These are phyloP conservation scores for Antheraea mylitta DNA, from an alignment of 1,140 invertebrate species.

Conservation along the genomic window DNA sequence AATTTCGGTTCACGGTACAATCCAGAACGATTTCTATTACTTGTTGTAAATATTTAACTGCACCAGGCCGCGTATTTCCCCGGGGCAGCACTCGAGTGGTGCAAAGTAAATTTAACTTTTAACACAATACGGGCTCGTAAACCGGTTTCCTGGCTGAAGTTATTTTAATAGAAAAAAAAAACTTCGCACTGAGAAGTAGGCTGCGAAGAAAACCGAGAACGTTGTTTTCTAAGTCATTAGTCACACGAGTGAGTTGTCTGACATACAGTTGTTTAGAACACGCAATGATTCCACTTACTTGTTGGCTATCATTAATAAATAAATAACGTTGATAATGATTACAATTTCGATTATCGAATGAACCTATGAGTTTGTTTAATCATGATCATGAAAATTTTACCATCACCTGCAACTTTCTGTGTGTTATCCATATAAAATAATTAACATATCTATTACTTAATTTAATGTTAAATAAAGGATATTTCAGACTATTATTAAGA, in stretches of 20 bases:
- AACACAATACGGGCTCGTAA: conserved; percentile 18
- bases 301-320: too few species aligned
- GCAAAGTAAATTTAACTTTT: conserved; percentile 31
- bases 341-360: too few species aligned
- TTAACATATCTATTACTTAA: too few species aligned
- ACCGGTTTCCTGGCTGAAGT: conserved; percentile 25
- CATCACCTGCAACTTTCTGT: too few species aligned
- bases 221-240: conserved; percentile 57
- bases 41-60: conserved; percentile 31
- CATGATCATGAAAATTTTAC: too few species aligned
- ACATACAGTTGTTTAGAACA: not conserved
- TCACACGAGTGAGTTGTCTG: conserved; percentile 22
- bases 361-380: too few species aligned
- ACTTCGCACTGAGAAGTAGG: conserved; percentile 20
- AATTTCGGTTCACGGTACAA: not conserved
- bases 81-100: conserved; percentile 13
- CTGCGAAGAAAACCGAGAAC: conserved; percentile 22
- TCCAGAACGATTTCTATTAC: conserved; percentile 10
- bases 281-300: not conserved
- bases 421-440: too few species aligned
- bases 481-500: too few species aligned
- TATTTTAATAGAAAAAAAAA: conserved; percentile 52
- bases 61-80: conserved; percentile 33
- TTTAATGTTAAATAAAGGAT: too few species aligned
- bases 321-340: too few species aligned